phyloP scores from a whole-genome alignment of 2,113 vertebrate genomes.

The Taxidea taxus region DNA sequence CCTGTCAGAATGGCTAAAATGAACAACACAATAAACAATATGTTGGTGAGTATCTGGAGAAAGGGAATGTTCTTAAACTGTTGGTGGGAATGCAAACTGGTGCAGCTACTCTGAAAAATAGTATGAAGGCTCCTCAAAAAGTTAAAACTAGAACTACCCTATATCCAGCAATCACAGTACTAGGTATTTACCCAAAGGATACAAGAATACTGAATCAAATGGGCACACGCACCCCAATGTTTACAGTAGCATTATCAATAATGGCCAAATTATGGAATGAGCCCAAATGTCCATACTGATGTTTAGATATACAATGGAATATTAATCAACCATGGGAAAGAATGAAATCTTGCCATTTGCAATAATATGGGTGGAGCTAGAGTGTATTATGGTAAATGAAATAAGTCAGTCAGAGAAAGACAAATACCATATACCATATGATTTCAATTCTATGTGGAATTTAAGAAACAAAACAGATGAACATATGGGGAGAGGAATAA shows the following conservation, averaged over 20 bases:
- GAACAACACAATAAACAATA: neutral
- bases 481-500: too few relatives aligned
- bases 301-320: neutral
- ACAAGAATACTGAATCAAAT: too few relatives aligned
- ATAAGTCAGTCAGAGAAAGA: too few relatives aligned
- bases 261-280: neutral
- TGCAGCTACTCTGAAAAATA: neutral
- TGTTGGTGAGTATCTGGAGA: neutral
- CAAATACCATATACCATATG: too few relatives aligned
- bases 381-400: too few relatives aligned
- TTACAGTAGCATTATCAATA: neutral
- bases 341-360: too few relatives aligned
- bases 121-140: neutral
- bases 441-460: too few relatives aligned
- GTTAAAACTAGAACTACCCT: neutral
- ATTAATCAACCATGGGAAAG: neutral
- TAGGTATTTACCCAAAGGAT: neutral
- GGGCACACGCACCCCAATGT: neutral
- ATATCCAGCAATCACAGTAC: neutral
- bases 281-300: neutral
- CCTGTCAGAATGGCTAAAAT: neutral
- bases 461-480: too few relatives aligned
- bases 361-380: too few relatives aligned
- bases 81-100: neutral
- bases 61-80: neutral